Evolutionary conservation across 2,113 vertebrate species (phyloP), one percentile per base, ranked within the genome.

Genomic region (Antechinus flavipes): DNA sequence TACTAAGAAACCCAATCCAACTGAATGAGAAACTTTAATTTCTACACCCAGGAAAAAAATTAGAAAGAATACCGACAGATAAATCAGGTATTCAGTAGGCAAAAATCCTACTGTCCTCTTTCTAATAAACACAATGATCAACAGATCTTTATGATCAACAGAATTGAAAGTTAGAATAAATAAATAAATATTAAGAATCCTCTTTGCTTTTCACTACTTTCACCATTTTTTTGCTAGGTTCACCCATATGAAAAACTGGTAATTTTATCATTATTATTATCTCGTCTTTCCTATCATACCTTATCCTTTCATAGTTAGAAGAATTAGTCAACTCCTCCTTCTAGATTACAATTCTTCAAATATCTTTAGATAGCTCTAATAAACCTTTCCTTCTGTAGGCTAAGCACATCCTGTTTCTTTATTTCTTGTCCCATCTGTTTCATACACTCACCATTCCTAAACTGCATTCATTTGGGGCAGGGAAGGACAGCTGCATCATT

Each of bases 1-100:
- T 54, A 61, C 46, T 54, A 95, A 91, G 54, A 22, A 52, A 23
- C 42, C 90, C 93, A 92, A 93, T 91, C 91, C 55, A 30, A 61
- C 0, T 50, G 92, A 92, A 19, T 42, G 30, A 94, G 93, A 91
- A 0, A 2, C 52, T 42, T 89, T 46, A 55, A 35, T 19, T 54
- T 89, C 84, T 52, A 91, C 23, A 26, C 0, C 2, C 6, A 56
- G 91, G 61, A 52, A 25, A 84, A 54, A 52, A 91, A 54, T 0
- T 14, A 46, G 93, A 35, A 12, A 24, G 25, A 50, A 50, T 84
- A 84, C n/a, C 23, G 35, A 84, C 42, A 42, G 35, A 35, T n/a
- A 58, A 76, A 54, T 8, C 10, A 0, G 6, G 22, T 46, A 76
- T 55, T 89, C 90, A 3, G 0, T 2, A 24, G 61, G 90, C 49